A percentile compares a stretch with the other conserved stretches of the same genome.
These are phyloP conservation scores for Atherinomorus stipes DNA, from an alignment of 2,113 vertebrate genomes.

Conservation along the genomic window DNA sequence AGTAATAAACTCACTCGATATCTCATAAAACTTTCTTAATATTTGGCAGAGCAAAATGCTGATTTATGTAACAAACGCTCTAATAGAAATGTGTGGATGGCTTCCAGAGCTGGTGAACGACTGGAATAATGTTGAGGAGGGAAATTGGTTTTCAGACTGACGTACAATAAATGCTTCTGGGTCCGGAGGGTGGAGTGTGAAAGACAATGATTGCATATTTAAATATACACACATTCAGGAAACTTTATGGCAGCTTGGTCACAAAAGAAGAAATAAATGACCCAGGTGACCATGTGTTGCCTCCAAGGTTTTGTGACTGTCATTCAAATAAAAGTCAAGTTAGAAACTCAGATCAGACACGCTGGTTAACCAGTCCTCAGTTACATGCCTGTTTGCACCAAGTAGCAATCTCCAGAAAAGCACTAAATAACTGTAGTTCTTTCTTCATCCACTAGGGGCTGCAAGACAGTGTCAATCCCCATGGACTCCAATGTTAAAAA, in stretches of 20 bases:
- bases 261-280: not conserved
- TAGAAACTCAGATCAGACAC: conserved; percentile 52
- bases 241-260: conserved; percentile 16
- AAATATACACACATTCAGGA: conserved; percentile 6
- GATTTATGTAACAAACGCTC: conserved; percentile 53
- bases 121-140: conserved; percentile 11
- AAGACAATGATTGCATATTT: conserved; percentile 12
- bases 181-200: not conserved
- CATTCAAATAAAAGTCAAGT: conserved; percentile 52
- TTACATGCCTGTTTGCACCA: conserved; percentile 8
- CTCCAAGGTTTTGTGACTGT: conserved; percentile 1
- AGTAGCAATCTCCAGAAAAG: too few relatives aligned
- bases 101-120: conserved; percentile 9
- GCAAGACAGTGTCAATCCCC: too few relatives aligned
- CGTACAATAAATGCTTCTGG: conserved; percentile 20
- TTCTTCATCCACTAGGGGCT: too few relatives aligned
- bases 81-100: conserved; percentile 24
- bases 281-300: conserved; percentile 38
- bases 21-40: not conserved
- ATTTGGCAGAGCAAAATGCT: conserved; percentile 6
- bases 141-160: conserved; percentile 33
- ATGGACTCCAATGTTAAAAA: too few relatives aligned
- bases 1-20: conserved; percentile 27
- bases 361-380: conserved; percentile 36
- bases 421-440: too few relatives aligned